Evolutionary conservation across 2,888 invertebrate genomes (phyloP).

Genomic region (Agrilus cyanescens): DNA sequence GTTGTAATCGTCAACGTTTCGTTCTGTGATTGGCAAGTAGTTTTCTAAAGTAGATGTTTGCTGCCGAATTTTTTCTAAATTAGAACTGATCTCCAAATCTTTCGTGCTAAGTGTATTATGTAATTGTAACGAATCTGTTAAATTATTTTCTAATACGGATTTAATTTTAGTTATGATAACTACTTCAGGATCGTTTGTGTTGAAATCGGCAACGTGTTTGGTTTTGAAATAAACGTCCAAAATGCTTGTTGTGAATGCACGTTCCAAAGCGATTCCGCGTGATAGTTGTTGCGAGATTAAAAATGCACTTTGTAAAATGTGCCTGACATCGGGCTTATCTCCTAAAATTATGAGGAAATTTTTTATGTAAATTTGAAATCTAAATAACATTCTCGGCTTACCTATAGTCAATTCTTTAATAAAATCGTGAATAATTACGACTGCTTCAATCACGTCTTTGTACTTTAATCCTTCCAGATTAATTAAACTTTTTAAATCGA

Average conservation of each 20-base stretch:
- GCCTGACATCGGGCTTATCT: constrained; percentile 49
- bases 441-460: constrained; percentile 19
- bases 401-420: constrained; percentile 36
- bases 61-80: constrained; percentile 43
- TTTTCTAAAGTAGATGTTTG: constrained; percentile 35
- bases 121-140: constrained; percentile 6
- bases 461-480: constrained; percentile 34
- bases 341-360: constrained; percentile 33
- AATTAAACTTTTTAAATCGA: constrained; percentile 43
- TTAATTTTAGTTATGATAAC: constrained; percentile 38
- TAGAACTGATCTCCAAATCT: constrained; percentile 41
- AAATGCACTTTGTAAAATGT: constrained; percentile 53
- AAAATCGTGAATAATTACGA: constrained; percentile 40
- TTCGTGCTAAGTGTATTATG: constrained; percentile 31
- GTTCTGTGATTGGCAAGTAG: constrained; percentile 7
- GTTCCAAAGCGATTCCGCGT: constrained; percentile 43
- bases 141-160: neutral
- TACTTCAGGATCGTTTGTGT: constrained; percentile 35
- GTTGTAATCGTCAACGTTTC: neutral
- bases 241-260: constrained; percentile 47
- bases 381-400: constrained; percentile 17
- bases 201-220: constrained; percentile 25
- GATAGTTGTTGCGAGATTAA: constrained; percentile 52
- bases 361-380: constrained; percentile 5
- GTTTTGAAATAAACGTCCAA: constrained; percentile 49